A percentile compares a stretch with the other conserved stretches of the same genome.
Conservation (phyloP, 2,113 vertebrate genomes). For the Halcyon malimbica region DNA sequence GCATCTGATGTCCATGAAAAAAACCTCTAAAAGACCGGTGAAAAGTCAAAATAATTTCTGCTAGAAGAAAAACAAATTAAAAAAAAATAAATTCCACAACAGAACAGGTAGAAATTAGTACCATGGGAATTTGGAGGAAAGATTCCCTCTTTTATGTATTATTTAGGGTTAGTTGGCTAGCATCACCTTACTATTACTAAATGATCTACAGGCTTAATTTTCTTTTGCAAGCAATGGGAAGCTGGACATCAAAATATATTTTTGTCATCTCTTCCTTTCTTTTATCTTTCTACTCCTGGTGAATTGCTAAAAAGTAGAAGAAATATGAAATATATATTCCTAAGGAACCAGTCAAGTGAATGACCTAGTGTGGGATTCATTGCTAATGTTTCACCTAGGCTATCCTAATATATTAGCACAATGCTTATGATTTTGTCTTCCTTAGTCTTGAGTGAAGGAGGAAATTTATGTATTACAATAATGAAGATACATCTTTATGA, state of each 20-base stretch:
- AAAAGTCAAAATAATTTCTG: not conserved
- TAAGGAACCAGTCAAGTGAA: not conserved
- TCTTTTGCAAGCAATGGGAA: not conserved
- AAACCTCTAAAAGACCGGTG: not conserved
- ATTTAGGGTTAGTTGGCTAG: not conserved
- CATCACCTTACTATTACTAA: not conserved
- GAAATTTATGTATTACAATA: not conserved
- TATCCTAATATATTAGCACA: not conserved
- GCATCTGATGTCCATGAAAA: not conserved
- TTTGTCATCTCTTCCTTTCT: not conserved
- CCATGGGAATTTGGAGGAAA: not conserved
- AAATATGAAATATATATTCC: not conserved
- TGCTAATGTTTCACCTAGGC: not conserved
- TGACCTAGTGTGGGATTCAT: not conserved
- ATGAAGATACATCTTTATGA: not conserved
- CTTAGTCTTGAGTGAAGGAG: not conserved
- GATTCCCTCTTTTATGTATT: not conserved
- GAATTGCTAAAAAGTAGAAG: not conserved
- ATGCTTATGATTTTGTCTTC: not conserved
- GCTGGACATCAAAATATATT: not conserved
- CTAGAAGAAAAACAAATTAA: too few species aligned
- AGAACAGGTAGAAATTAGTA: too few species aligned
- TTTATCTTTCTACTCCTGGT: not conserved
- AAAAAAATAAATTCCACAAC: too few species aligned
- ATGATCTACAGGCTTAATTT: not conserved